Percentiles rank a stretch among this genome's conserved stretches.
Conservation (phyloP, 1,140 invertebrate species). For the Drosophila novamexicana region DNA sequence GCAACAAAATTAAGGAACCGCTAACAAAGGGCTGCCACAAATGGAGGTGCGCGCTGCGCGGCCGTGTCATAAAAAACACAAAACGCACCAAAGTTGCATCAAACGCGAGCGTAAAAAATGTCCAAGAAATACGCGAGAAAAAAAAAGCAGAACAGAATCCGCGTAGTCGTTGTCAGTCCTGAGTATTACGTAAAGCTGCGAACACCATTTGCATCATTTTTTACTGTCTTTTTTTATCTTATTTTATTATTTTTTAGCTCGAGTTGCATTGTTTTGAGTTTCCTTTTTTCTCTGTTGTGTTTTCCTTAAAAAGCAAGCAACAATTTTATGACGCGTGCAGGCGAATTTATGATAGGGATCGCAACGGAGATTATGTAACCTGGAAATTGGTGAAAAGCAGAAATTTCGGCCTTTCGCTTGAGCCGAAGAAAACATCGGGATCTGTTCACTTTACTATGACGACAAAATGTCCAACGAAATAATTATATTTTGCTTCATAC, state of each 20-base stretch:
- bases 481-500: not conserved
- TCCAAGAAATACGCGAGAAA: slow-evolving; percentile 18
- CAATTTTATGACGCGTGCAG: slow-evolving; percentile 36
- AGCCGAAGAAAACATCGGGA: not conserved
- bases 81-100: slow-evolving; percentile 33
- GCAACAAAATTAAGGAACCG: slow-evolving; percentile 18
- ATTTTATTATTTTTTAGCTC: slow-evolving; percentile 16
- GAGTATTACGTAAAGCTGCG: slow-evolving; percentile 61
- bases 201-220: slow-evolving; percentile 21
- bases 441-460: not conserved
- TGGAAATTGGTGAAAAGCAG: not conserved
- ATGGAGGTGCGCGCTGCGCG: slow-evolving; percentile 15
- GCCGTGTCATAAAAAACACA: slow-evolving; percentile 19
- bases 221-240: not conserved
- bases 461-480: not conserved
- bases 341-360: slow-evolving; percentile 30
- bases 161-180: not conserved
- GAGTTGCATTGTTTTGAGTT: slow-evolving; percentile 10
- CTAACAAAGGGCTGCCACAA: slow-evolving; percentile 47
- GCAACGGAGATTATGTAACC: slow-evolving; percentile 15
- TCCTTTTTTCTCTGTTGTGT: slow-evolving; percentile 2
- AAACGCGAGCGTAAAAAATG: slow-evolving; percentile 50
- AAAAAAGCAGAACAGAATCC: slow-evolving; percentile 2
- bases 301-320: slow-evolving; percentile 12
- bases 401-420: not conserved